These are phyloP conservation scores for Matsumyia berberina DNA, from an alignment of 2,888 invertebrate genomes.

Conservation along the genomic window DNA sequence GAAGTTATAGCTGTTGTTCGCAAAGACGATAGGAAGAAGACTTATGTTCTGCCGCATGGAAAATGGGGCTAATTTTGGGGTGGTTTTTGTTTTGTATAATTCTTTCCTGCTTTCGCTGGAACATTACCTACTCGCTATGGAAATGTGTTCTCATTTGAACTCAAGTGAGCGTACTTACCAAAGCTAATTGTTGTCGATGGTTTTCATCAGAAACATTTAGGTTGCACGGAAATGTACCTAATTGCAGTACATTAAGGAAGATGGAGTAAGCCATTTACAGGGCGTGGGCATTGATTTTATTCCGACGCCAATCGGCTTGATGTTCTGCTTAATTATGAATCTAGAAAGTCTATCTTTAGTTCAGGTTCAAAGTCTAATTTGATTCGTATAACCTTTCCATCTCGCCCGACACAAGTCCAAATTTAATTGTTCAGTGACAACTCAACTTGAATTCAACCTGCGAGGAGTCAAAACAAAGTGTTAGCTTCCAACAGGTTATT, in stretches of 20 bases:
- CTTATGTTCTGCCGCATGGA: conserved; percentile 19
- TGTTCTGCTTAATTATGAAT: neutral
- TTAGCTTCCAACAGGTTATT: neutral
- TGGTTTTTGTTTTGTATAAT: neutral
- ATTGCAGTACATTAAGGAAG: neutral
- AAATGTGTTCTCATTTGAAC: conserved; percentile 24
- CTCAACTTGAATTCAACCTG: neutral
- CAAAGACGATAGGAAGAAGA: conserved; percentile 7
- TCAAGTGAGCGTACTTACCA: neutral
- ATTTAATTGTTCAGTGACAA: neutral
- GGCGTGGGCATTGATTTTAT: too few species aligned
- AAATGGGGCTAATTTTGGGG: conserved; percentile 22
- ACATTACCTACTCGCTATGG: conserved; percentile 58
- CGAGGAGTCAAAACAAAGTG: neutral
- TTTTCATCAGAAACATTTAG: conserved; percentile 1
- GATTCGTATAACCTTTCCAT: too few species aligned
- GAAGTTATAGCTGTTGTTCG: conserved; percentile 9
- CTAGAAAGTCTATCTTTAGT: too few species aligned
- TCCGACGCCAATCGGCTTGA: neutral
- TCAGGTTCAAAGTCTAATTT: too few species aligned
- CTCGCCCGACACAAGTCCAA: too few species aligned
- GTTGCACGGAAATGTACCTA: neutral
- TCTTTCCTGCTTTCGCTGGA: conserved; percentile 5
- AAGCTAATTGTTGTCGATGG: conserved; percentile 6
- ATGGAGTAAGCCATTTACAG: neutral